phyloP scores from a whole-genome alignment of 2,113 vertebrate species.

The Notarius quadriscutis region DNA sequence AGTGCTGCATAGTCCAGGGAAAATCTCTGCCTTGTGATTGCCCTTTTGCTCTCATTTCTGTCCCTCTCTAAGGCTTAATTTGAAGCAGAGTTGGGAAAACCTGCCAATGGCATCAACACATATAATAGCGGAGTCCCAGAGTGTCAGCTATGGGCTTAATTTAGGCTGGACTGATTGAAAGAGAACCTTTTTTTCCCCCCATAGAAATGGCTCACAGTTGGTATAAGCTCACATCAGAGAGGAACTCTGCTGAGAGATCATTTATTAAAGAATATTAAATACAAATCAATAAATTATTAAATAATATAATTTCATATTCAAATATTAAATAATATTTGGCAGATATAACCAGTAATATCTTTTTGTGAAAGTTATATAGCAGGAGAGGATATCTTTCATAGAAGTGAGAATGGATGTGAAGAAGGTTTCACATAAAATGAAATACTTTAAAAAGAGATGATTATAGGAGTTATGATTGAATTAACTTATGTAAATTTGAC shows the following conservation, averaged over 20 bases:
- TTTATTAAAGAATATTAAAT: neutral
- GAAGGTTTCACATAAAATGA: neutral
- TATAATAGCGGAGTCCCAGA: neutral
- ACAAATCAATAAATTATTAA: neutral
- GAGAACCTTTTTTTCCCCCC: neutral
- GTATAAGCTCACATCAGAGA: neutral
- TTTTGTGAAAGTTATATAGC: neutral
- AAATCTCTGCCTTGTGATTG: conserved; percentile 39
- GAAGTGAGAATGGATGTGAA: neutral
- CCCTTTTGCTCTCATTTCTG: neutral
- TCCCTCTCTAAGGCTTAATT: conserved; percentile 7
- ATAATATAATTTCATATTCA: neutral
- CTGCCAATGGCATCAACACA: neutral
- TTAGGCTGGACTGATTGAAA: neutral
- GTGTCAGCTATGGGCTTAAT: neutral
- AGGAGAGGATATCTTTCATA: neutral
- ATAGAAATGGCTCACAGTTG: neutral
- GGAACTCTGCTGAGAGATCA: neutral
- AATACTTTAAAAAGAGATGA: neutral
- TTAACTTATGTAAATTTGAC: neutral
- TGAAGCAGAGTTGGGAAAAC: neutral
- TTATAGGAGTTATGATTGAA: neutral
- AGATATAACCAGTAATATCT: neutral
- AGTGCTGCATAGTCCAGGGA: neutral
- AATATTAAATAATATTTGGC: neutral